Evolutionary conservation across 2,888 invertebrate species (phyloP).

Genomic region (Drosophila anomalata): DNA sequence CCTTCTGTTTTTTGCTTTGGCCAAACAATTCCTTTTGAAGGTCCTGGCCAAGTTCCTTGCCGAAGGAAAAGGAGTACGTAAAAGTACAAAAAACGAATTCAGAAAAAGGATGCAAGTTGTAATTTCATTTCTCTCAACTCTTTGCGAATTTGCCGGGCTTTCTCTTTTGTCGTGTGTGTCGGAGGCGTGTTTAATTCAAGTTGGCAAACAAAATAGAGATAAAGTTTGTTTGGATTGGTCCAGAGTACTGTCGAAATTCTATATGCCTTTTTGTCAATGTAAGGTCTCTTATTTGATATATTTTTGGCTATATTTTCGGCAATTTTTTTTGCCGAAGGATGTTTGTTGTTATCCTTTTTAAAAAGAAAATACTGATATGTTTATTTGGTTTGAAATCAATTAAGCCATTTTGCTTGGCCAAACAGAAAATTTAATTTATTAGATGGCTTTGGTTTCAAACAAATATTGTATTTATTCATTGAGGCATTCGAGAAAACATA

Average conservation of each 20-base stretch:
- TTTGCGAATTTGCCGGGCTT: conserved; percentile 27
- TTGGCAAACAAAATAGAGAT: conserved; percentile 73
- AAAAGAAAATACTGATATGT: no score
- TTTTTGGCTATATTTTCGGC: conserved; percentile 33
- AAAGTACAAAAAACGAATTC: conserved; percentile 3
- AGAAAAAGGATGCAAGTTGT: conserved; percentile 72
- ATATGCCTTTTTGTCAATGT: conserved; percentile 50
- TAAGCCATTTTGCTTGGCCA: background rate
- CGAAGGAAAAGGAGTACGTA: conserved; percentile 2
- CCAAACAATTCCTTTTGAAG: conserved; percentile 63
- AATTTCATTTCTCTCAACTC: conserved; percentile 74
- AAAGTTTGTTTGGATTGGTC: conserved; percentile 75
- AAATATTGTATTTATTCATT: background rate
- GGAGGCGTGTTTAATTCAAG: conserved; percentile 68
- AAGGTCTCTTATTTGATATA: conserved; percentile 60
- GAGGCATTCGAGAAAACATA: background rate
- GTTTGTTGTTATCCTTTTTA: no score
- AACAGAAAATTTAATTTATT: background rate
- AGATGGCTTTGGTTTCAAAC: background rate
- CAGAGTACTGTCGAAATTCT: conserved; percentile 55
- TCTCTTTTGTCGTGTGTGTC: conserved; percentile 39
- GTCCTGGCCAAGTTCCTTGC: conserved; percentile 30
- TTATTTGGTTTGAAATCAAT: conserved; percentile 5
- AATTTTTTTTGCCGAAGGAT: no score
- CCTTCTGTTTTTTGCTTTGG: conserved; percentile 64